Conservation (phyloP, 2,797 vertebrate genomes). For the Austrolebias charrua region DNA sequence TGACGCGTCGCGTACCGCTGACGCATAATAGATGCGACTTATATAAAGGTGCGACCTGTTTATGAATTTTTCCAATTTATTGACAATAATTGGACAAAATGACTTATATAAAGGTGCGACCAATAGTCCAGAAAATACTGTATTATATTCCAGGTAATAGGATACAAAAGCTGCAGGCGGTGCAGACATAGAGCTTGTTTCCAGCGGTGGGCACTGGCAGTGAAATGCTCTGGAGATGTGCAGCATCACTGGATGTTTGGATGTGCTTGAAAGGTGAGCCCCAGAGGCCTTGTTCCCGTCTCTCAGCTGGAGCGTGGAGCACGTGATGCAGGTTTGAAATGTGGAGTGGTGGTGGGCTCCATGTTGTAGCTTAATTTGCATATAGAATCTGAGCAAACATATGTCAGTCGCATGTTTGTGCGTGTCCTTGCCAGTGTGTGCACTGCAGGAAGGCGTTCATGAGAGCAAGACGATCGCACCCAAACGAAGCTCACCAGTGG, state of each 20-base stretch:
- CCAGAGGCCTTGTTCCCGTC: conserved; percentile 28
- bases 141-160: conserved; percentile 48
- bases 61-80: too few relatives aligned
- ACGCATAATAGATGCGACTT: too few relatives aligned
- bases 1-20: too few relatives aligned
- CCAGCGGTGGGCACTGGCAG: conserved; percentile 23
- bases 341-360: not conserved
- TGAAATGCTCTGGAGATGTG: conserved; percentile 53
- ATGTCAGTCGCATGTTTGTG: conserved; percentile 40
- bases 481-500: conserved; percentile 50
- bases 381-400: conserved; percentile 43
- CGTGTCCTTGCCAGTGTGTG: conserved; percentile 12
- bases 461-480: conserved; percentile 38
- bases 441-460: conserved; percentile 18
- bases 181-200: conserved; percentile 37
- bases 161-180: conserved; percentile 43
- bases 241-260: conserved; percentile 52
- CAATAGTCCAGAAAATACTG: too few relatives aligned
- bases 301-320: conserved; percentile 29
- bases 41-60: too few relatives aligned
- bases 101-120: too few relatives aligned
- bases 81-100: too few relatives aligned
- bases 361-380: conserved; percentile 53
- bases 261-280: conserved; percentile 52
- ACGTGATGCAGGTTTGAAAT: conserved; percentile 35